Evolutionary conservation across 2,888 invertebrate genomes (phyloP), one percentile per base, ranked within the genome.

Genomic region (Ypsolopha scabrella): DNA sequence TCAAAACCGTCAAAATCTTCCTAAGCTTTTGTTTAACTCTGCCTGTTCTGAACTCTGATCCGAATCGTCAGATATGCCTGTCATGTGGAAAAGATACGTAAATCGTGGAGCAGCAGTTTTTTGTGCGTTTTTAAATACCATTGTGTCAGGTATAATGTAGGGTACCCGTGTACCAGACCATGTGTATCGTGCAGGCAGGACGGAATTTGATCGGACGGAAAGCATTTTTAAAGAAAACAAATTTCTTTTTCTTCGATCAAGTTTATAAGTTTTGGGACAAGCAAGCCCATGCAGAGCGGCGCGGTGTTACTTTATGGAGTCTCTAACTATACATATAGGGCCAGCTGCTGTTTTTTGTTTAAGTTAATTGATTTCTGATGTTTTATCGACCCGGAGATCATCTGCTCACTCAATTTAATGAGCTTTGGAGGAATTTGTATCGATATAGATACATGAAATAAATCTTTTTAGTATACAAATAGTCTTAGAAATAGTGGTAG

Each of bases 61-160:
- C 6, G 60, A 57, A 56, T 56, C 55, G 55, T 39, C 52, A 59
- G 54, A 55, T 57, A 62, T 61, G 61, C 57, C 52, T 55, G 66
- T 52, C 39, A 55, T 51, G 54, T 48, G 53, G 41, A 38, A 24
- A 14, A 53, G 68, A 55, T 61, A 62, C 65, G 75, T 75, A 75
- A 76, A 77, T 76, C 68, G 63, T 60, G 54, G 63, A 64, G 64
- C 62, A 65, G 57, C 53, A 58, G 55, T 57, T 70, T 75, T 77
- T 79, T 80, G 68, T 67, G 57, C 71, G 57, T 75, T 76, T 77
- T 78, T 62, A 72, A 64, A 78, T 80, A 59, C 78, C 77, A 61
- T 66, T 66, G 72, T 72, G 76, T 69, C 75, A 75, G 75, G 75
- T 75, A 74, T 61, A 68, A 54, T 61, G 60, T 47, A 59, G 63